Evolutionary conservation across 2,888 invertebrate genomes (phyloP).

Genomic region (Bembecia ichneumoniformis): DNA sequence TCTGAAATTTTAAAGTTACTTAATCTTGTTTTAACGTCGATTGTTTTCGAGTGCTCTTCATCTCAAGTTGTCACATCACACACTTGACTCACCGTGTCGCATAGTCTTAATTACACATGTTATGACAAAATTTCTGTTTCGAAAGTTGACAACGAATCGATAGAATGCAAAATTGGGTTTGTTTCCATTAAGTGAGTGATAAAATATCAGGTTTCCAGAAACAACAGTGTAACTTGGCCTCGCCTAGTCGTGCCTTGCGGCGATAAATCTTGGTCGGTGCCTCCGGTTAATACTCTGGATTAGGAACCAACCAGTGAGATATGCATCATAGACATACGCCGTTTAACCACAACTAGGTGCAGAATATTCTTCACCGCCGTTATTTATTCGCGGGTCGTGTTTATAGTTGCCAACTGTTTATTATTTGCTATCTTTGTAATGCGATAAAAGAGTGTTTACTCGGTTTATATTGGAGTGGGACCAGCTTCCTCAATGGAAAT

Average conservation of each 20-base stretch:
- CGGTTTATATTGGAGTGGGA: too few species aligned
- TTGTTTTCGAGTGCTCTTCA: slow-evolving; percentile 19
- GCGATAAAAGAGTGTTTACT: not conserved
- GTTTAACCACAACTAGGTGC: slow-evolving; percentile 15
- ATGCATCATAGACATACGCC: slow-evolving; percentile 36
- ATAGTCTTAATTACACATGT: not conserved
- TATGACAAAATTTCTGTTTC: not conserved
- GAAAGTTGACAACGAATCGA: not conserved
- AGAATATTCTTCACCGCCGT: not conserved
- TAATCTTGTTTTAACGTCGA: slow-evolving; percentile 24
- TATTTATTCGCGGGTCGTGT: not conserved
- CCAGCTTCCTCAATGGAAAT: too few species aligned
- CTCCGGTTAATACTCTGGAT: slow-evolving; percentile 47
- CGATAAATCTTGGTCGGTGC: slow-evolving; percentile 49
- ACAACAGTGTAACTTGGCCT: slow-evolving; percentile 35
- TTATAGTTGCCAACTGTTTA: not conserved
- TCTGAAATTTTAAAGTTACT: slow-evolving; percentile 45
- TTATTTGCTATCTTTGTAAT: not conserved
- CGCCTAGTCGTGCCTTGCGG: slow-evolving; percentile 31
- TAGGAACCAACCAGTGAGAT: slow-evolving; percentile 41
- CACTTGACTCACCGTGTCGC: not conserved
- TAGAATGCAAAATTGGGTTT: slow-evolving; percentile 3
- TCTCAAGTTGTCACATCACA: not conserved
- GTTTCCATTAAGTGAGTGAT: slow-evolving; percentile 18
- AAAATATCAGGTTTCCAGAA: slow-evolving; percentile 31